Conservation (phyloP, 2,797 vertebrate species). For the Oryzias sinensis region DNA sequence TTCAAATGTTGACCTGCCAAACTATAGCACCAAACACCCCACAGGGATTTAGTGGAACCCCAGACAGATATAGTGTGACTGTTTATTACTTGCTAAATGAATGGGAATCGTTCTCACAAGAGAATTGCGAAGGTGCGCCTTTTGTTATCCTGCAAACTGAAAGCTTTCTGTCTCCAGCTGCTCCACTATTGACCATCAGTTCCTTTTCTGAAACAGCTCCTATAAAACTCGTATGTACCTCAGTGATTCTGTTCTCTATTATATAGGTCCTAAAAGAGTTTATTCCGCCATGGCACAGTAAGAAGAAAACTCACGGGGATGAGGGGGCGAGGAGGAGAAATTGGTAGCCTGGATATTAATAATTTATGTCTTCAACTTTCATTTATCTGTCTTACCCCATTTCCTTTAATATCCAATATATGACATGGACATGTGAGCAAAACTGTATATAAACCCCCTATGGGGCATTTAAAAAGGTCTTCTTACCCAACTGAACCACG, state of each 20-base stretch:
- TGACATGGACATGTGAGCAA: constrained; percentile 17
- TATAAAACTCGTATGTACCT: constrained; percentile 39
- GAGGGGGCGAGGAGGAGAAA: constrained; percentile 17
- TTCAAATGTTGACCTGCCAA: constrained; percentile 5
- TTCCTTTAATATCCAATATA: constrained; percentile 52
- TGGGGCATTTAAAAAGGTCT: constrained; percentile 11
- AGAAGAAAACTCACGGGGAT: constrained; percentile 30
- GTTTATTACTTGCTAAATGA: constrained; percentile 37
- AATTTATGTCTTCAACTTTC: constrained; percentile 48
- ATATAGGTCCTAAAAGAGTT: constrained; percentile 12
- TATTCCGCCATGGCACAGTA: constrained; percentile 16
- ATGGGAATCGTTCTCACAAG: constrained; percentile 34
- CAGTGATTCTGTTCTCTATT: constrained; percentile 36
- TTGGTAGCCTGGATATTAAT: constrained; percentile 50
- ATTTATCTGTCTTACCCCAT: constrained; percentile 49
- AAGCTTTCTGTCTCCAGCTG: constrained; percentile 10
- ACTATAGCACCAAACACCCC: constrained; percentile 21
- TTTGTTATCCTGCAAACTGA: constrained; percentile 31
- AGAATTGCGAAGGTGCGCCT: constrained; percentile 9
- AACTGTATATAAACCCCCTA: constrained; percentile 6
- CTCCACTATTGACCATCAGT: too few relatives aligned
- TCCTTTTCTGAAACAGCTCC: constrained; percentile 42
- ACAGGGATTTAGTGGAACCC: constrained; percentile 4
- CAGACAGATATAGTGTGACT: constrained; percentile 13
- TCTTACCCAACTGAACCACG: constrained; percentile 19